Conservation (phyloP, 2,113 vertebrate genomes). For the Mustela nigripes region DNA sequence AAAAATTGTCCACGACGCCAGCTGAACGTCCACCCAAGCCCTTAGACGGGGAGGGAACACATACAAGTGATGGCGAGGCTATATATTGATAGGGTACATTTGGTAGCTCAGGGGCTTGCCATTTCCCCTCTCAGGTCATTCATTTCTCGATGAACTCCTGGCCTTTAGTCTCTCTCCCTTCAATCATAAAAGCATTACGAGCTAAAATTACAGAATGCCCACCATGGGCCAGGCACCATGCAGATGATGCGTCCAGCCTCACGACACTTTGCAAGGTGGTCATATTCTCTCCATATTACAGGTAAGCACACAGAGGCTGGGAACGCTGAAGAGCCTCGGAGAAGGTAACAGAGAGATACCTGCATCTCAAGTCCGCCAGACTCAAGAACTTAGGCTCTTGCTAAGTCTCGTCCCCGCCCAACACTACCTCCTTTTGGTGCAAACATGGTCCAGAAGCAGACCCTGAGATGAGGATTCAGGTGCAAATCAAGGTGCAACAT, state of each 20-base stretch:
- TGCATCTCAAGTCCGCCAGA: neutral
- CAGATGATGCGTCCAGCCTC: neutral
- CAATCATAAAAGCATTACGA: neutral
- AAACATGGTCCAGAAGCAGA: neutral
- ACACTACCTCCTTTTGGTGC: neutral
- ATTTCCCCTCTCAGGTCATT: neutral
- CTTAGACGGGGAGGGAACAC: neutral
- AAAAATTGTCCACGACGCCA: neutral
- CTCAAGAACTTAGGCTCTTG: neutral
- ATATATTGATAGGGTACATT: rapidly evolving
- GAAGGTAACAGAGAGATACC: neutral
- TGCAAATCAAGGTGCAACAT: neutral
- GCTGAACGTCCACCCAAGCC: neutral
- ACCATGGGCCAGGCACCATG: neutral
- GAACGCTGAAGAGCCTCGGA: neutral
- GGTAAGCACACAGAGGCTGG: neutral
- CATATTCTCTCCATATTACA: neutral
- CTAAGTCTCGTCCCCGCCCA: neutral
- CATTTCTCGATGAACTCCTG: neutral
- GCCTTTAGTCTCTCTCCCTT: neutral
- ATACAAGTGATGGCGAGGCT: rapidly evolving
- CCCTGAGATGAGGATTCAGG: neutral
- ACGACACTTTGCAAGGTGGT: neutral
- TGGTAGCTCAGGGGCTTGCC: neutral
- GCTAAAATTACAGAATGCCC: neutral